A percentile compares a stretch with the other conserved stretches of the same genome.
Conservation (phyloP, 1,140 invertebrate genomes). For the Drosophila guanche region DNA sequence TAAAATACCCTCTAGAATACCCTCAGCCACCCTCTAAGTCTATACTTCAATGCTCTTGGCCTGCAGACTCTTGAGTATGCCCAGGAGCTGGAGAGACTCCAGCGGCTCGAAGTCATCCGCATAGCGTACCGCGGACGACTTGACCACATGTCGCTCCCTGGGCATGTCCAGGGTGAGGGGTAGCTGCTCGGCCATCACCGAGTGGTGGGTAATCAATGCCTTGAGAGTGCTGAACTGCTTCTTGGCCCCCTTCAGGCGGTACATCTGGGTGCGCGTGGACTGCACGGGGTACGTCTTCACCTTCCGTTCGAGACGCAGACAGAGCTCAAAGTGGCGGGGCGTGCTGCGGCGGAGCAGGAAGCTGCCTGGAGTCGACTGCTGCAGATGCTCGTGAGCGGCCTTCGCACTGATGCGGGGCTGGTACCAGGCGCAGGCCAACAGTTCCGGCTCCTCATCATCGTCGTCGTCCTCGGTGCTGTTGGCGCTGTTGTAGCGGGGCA, state of each 20-base stretch:
- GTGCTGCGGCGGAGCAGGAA: slow-evolving; percentile 72
- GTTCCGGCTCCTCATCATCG: slow-evolving; percentile 53
- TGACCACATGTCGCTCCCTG: slow-evolving; percentile 84
- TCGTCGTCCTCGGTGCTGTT: slow-evolving; percentile 52
- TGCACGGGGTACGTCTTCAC: slow-evolving; percentile 65
- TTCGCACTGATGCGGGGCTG: slow-evolving; percentile 72
- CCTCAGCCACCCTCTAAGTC: not conserved
- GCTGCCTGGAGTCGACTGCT: slow-evolving; percentile 55
- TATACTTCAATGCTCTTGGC: slow-evolving; percentile 69
- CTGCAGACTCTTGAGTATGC: slow-evolving; percentile 73
- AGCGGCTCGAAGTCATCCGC: slow-evolving; percentile 78
- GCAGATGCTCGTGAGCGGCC: slow-evolving; percentile 62
- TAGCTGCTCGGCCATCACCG: slow-evolving; percentile 96
- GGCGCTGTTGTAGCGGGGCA: slow-evolving; percentile 40
- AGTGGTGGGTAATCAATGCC: slow-evolving; percentile 96
- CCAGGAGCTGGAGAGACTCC: slow-evolving; percentile 73
- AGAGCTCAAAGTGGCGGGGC: slow-evolving; percentile 57
- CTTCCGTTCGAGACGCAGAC: slow-evolving; percentile 65
- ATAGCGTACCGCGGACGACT: slow-evolving; percentile 61
- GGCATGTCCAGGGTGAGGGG: slow-evolving; percentile 94
- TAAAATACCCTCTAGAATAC: not conserved
- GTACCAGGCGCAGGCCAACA: slow-evolving; percentile 67
- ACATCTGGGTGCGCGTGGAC: slow-evolving; percentile 63
- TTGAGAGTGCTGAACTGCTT: slow-evolving; percentile 96
- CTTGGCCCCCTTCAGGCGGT: slow-evolving; percentile 91